Base-by-base conservation (phyloP, 2,113 vertebrate species). In the Erpornis zantholeuca region DNA sequence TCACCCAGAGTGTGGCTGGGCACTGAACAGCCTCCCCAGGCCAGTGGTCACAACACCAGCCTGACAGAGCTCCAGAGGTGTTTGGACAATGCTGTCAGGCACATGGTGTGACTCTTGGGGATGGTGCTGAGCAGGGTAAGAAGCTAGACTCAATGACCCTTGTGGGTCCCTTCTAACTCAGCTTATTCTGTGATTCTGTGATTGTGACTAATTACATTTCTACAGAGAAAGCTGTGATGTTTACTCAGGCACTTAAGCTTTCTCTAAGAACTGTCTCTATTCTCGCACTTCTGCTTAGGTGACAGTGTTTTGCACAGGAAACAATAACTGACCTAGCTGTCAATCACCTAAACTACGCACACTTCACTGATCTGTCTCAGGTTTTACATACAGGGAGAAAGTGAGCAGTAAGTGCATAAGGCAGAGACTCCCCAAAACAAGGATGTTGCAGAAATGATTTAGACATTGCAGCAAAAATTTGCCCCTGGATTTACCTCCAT, bases 1-100 rank as follows among this genome's bases (percentile, higher is more conserved):
- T 66, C 12, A 4, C 28, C 31, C 20, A 42, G 15, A 49, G 1
- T 2, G 12, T 35, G 20, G 1, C 3, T 35, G 35, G 31, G 12
- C 29, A 29, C 35, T 66, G 60, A 56, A 49, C 20, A 35, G 21
- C 3, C 4, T 50, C 10, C 15, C 4, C 52, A 66, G 25, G 13
- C 35, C 16, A 49, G 13, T 9, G 8, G 10, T 57, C 52, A 75
- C 23, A 57, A 13, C 42, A 75, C 16, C 60, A 57, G 1, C 7
- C 29, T 56, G 19, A 8, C 10, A n/a, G 29, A 49, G 15, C 7
- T 56, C 42, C 49, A n/a, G 8, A 57, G 16, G 16, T 1, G 2
- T 21, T 47, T 50, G 31, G 15, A 25, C 31, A 76, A 25, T 14
- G 13, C 7, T 66, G 16, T 75, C 35, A 57, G 35, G 7, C 24